Conservation (phyloP, 2,113 vertebrate species). For the Tachysurus fulvidraco region DNA sequence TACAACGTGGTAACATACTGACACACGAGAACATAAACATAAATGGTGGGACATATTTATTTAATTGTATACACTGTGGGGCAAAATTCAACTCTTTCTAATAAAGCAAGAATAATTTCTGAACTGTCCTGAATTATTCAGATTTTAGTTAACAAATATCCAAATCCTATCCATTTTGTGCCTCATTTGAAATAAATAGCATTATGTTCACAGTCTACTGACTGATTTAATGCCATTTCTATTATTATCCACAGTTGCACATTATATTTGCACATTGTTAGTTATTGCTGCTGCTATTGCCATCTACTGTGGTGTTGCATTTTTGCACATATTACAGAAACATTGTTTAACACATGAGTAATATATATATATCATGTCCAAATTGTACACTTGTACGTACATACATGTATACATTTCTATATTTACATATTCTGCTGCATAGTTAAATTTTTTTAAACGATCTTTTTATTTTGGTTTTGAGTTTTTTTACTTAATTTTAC, state of each 20-base stretch:
- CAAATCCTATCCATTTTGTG: neutral
- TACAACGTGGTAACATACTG: neutral
- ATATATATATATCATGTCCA: too few species aligned
- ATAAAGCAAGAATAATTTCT: neutral
- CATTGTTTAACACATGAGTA: too few species aligned
- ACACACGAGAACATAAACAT: neutral
- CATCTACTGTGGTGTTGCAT: too few species aligned
- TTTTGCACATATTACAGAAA: too few species aligned
- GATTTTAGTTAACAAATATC: neutral
- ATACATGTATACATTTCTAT: too few species aligned
- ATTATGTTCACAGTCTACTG: neutral
- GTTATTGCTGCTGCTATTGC: too few species aligned
- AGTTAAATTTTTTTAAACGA: too few species aligned
- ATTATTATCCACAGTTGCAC: too few species aligned
- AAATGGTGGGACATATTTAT: neutral
- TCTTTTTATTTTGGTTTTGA: too few species aligned
- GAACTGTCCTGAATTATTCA: neutral
- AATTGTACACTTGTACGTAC: too few species aligned
- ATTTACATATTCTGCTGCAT: too few species aligned
- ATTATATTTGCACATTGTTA: too few species aligned
- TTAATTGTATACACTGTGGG: neutral
- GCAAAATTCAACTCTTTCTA: neutral
- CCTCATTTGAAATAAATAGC: neutral
- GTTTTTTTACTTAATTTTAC: neutral
- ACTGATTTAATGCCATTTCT: neutral